Percentiles rank a stretch among this genome's conserved stretches.
Conservation (phyloP, 1,140 invertebrate species). For the Ostrea edulis region DNA sequence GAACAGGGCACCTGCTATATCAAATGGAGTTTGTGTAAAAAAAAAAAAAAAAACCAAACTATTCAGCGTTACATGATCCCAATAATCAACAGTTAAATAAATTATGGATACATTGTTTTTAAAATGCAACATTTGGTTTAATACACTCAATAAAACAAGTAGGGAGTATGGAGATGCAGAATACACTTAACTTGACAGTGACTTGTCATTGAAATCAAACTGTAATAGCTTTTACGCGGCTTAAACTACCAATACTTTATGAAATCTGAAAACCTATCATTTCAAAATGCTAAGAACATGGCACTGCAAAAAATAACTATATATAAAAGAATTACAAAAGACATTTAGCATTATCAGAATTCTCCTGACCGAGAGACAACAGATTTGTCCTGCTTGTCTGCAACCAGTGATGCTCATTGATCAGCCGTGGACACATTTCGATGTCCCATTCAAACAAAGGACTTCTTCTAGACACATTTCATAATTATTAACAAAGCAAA, state of each 20-base stretch:
- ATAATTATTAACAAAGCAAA: slow-evolving; percentile 3
- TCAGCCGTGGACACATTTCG: not conserved
- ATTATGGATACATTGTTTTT: not conserved
- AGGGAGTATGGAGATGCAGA: not conserved
- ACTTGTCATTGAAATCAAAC: not conserved
- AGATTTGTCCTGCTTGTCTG: not conserved
- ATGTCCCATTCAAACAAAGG: slow-evolving; percentile 4
- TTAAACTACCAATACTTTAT: not conserved
- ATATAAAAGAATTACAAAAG: too few species aligned
- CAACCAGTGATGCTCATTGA: not conserved
- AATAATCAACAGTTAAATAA: not conserved
- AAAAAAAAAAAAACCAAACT: too few species aligned
- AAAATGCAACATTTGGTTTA: not conserved
- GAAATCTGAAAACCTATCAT: too few species aligned
- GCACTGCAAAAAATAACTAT: too few species aligned
- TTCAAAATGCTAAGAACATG: too few species aligned
- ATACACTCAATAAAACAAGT: not conserved
- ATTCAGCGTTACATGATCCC: not conserved
- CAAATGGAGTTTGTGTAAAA: not conserved
- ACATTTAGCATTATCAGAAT: not conserved
- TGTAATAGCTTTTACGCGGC: not conserved
- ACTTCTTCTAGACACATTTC: not conserved
- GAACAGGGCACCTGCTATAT: not conserved
- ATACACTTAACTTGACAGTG: not conserved
- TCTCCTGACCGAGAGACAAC: not conserved